Evolutionary conservation across 1,140 invertebrate genomes (phyloP).

Genomic region (Saccostrea echinata): DNA sequence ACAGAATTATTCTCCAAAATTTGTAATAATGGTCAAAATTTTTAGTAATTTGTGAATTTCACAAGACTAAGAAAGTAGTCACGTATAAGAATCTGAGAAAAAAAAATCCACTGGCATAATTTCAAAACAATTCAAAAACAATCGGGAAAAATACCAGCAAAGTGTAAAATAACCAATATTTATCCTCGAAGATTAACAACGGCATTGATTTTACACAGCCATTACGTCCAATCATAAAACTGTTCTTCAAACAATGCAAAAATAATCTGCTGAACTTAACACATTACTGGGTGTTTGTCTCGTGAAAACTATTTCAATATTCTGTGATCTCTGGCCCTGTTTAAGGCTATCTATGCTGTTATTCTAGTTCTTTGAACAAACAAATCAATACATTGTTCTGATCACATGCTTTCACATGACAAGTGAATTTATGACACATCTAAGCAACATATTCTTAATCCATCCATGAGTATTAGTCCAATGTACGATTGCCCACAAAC

Average conservation of each 20-base stretch:
- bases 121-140: neutral
- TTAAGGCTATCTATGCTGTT: constrained; percentile 2
- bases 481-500: neutral
- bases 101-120: neutral
- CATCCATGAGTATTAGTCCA: neutral
- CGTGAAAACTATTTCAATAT: neutral
- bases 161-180: neutral
- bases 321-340: neutral
- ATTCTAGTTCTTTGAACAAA: neutral
- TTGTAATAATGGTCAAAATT: no score
- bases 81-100: no score
- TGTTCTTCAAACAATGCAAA: constrained; percentile 6
- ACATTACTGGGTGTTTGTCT: neutral
- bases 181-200: neutral
- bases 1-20: no score
- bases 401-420: neutral
- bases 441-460: neutral
- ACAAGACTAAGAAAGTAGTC: no score
- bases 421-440: neutral
- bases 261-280: neutral
- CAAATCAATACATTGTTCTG: constrained; percentile 29
- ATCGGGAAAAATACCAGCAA: no score
- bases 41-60: no score
- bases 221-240: neutral
- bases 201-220: constrained; percentile 2